Evolutionary conservation across 2,888 invertebrate species (phyloP), one percentile per base, ranked within the genome.

Genomic region (Encarsia formosa): DNA sequence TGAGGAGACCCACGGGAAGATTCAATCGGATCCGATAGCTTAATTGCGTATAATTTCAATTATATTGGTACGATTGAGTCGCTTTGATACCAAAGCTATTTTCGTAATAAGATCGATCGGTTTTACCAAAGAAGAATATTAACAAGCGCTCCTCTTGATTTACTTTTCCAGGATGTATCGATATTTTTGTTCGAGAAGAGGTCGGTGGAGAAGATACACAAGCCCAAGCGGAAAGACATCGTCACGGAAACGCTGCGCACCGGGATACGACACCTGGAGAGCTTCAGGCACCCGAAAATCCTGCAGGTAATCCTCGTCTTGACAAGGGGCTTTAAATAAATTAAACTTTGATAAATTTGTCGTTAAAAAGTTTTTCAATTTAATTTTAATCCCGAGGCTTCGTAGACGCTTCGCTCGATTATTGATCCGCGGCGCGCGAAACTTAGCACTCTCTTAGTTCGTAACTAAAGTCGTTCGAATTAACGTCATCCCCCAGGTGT

Each of bases 101-200:
- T n/a, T n/a, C n/a, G n/a, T n/a, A n/a, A n/a, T n/a, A n/a, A n/a
- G n/a, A n/a, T n/a, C n/a, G n/a, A n/a, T n/a, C n/a, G n/a, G n/a
- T n/a, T n/a, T n/a, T n/a, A n/a, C n/a, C n/a, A n/a, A n/a, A n/a
- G n/a, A n/a, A n/a, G n/a, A n/a, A n/a, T n/a, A n/a, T n/a, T n/a
- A n/a, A n/a, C n/a, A n/a, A n/a, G n/a, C n/a, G n/a, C n/a, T n/a
- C n/a, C n/a, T n/a, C n/a, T n/a, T n/a, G n/a, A n/a, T n/a, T n/a
- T 31, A 16, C 29, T 26, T 24, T 62, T 77, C 8, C 80, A 95
- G 95, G 93, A 92, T 76, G 91, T 90, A 58, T 94, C 95, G 1
- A 86, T 96, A 59, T 95, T 95, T 76, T 80, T 94, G 50, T 94
- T 95, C 73, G 95, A 96, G 75, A 96, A 96, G 74, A 85, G 89